Evolutionary conservation across 1,140 invertebrate genomes (phyloP).

Genomic region (Microvelia longipes): DNA sequence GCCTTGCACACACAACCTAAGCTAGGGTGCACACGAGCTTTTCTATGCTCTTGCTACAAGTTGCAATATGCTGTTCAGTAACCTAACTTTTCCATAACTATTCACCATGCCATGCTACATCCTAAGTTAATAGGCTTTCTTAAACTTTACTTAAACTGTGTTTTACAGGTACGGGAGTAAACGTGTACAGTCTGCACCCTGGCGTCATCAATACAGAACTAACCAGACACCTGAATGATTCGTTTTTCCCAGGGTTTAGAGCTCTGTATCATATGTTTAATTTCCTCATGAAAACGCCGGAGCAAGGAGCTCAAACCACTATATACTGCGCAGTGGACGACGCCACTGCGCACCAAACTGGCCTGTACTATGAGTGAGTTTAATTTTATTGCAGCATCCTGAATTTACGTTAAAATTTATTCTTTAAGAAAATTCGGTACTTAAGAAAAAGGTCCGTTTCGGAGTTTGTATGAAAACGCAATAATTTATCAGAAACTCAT

Average conservation of each 20-base stretch:
- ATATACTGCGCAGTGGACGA: conserved; percentile 62
- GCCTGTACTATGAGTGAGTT: conserved; percentile 38
- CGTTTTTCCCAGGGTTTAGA: conserved; percentile 38
- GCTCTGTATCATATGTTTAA: conserved; percentile 32
- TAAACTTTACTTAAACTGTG: too few relatives aligned
- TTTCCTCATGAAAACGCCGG: conserved; percentile 40
- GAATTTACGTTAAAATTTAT: not conserved
- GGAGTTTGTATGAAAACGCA: not conserved
- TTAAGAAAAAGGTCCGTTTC: not conserved
- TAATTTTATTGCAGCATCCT: too few relatives aligned
- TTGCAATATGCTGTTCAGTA: too few relatives aligned
- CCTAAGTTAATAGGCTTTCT: too few relatives aligned
- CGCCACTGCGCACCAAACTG: conserved; percentile 42
- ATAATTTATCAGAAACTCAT: not conserved
- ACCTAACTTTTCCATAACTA: too few relatives aligned
- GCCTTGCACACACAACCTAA: too few relatives aligned
- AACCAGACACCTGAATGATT: conserved; percentile 44
- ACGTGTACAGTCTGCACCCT: conserved; percentile 52
- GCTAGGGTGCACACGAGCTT: too few relatives aligned
- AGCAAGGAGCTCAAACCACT: conserved; percentile 61
- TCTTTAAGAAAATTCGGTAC: not conserved
- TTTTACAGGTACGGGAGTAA: conserved; percentile 40
- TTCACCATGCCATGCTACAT: too few relatives aligned
- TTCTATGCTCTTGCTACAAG: too few relatives aligned
- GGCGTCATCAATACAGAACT: conserved; percentile 59